phyloP scores from a whole-genome alignment of 2,797 vertebrate species.

The Halcyon leucocephala region DNA sequence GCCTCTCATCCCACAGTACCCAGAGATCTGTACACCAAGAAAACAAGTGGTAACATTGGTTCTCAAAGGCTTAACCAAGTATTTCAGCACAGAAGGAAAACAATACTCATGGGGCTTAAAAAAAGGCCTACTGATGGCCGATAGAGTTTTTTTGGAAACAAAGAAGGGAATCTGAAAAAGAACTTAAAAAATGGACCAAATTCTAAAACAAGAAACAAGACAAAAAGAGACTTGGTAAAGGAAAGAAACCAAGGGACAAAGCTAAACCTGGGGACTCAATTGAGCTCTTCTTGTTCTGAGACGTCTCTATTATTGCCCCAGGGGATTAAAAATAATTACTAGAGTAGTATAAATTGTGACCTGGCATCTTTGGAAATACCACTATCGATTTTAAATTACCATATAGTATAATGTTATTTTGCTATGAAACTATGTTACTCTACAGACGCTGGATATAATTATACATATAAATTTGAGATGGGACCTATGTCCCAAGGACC shows the following conservation, averaged over 20 bases:
- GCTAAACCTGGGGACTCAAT: neutral
- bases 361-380: neutral
- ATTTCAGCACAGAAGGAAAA: neutral
- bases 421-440: neutral
- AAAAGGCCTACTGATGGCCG: neutral
- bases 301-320: neutral
- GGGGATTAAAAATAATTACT: neutral
- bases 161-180: neutral
- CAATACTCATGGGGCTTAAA: neutral
- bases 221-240: neutral
- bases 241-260: neutral
- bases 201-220: neutral
- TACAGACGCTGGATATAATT: neutral
- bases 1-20: accelerated
- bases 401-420: neutral
- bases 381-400: neutral
- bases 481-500: neutral
- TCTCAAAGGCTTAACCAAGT: neutral
- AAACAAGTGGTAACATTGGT: neutral
- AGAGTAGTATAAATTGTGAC: neutral
- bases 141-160: neutral
- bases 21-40: neutral
- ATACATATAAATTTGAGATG: neutral
- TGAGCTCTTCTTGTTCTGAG: neutral
- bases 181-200: neutral